Conservation (phyloP, 1,140 invertebrate genomes). For the Sinonovacula constricta region DNA sequence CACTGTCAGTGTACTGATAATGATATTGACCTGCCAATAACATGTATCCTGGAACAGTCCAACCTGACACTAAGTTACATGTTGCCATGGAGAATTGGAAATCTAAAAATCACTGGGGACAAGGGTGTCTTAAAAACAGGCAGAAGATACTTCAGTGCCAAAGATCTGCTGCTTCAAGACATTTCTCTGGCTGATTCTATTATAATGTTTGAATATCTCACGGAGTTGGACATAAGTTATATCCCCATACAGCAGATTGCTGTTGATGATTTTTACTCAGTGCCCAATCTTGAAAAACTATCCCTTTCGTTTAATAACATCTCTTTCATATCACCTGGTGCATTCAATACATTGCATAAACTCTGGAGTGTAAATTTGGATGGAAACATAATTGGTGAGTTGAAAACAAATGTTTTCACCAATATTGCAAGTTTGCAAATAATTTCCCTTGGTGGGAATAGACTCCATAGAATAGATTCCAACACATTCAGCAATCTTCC, state of each 20-base stretch:
- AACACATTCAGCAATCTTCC: conserved; percentile 34
- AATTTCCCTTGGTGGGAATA: conserved; percentile 58
- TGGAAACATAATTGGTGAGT: conserved; percentile 54
- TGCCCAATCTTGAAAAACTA: neutral
- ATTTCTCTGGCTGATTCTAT: too few relatives aligned
- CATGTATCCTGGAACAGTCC: too few relatives aligned
- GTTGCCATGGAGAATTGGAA: too few relatives aligned
- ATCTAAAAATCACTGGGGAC: too few relatives aligned
- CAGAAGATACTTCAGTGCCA: too few relatives aligned
- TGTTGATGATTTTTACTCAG: neutral
- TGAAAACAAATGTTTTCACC: conserved; percentile 53
- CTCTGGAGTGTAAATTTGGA: conserved; percentile 59
- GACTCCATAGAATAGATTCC: conserved; percentile 42
- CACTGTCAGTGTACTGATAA: too few relatives aligned
- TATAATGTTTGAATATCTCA: too few relatives aligned
- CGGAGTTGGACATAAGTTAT: conserved; percentile 30
- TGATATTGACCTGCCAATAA: too few relatives aligned
- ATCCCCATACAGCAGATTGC: conserved; percentile 23
- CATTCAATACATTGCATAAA: conserved; percentile 57
- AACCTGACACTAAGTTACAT: too few relatives aligned
- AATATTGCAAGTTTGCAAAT: conserved; percentile 48
- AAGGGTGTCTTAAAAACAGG: too few relatives aligned
- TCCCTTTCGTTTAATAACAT: conserved; percentile 36
- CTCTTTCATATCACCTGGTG: conserved; percentile 7
- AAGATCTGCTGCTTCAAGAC: too few relatives aligned